These are phyloP conservation scores for Cyclophora punctaria DNA, from an alignment of 2,888 invertebrate genomes.

Conservation along the genomic window DNA sequence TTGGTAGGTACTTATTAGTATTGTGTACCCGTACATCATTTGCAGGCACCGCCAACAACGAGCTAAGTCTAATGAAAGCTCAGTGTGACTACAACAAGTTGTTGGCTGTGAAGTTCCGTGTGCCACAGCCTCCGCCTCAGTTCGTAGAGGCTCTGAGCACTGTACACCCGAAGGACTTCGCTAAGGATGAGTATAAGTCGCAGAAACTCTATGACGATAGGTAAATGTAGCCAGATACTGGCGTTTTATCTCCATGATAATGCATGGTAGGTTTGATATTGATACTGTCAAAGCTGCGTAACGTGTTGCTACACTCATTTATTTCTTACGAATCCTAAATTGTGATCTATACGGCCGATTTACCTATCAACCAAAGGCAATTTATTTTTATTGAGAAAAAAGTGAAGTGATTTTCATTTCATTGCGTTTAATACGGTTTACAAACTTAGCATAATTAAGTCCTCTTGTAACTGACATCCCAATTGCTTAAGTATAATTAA, in stretches of 20 bases:
- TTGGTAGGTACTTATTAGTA: neutral
- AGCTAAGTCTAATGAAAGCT: conserved; percentile 30
- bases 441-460: too few species aligned
- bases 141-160: conserved; percentile 33
- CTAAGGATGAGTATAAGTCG: conserved; percentile 39
- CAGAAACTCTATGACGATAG: conserved; percentile 48
- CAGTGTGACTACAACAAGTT: conserved; percentile 29
- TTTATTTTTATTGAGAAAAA: too few species aligned
- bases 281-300: too few species aligned
- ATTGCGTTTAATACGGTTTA: neutral
- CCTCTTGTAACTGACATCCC: too few species aligned
- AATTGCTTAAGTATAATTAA: too few species aligned
- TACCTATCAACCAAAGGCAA: too few species aligned
- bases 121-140: conserved; percentile 19
- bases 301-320: too few species aligned
- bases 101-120: conserved; percentile 33
- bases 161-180: conserved; percentile 31
- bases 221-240: conserved; percentile 18
- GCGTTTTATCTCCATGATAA: conserved; percentile 25
- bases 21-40: neutral
- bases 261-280: neutral
- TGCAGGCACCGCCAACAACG: conserved; percentile 42
- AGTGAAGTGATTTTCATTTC: too few species aligned
- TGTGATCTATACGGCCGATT: too few species aligned
- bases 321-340: conserved; percentile 18